A percentile compares a stretch with the other conserved stretches of the same genome.
phyloP scores from a whole-genome alignment of 2,113 vertebrate genomes.

The Nipponia nippon region DNA sequence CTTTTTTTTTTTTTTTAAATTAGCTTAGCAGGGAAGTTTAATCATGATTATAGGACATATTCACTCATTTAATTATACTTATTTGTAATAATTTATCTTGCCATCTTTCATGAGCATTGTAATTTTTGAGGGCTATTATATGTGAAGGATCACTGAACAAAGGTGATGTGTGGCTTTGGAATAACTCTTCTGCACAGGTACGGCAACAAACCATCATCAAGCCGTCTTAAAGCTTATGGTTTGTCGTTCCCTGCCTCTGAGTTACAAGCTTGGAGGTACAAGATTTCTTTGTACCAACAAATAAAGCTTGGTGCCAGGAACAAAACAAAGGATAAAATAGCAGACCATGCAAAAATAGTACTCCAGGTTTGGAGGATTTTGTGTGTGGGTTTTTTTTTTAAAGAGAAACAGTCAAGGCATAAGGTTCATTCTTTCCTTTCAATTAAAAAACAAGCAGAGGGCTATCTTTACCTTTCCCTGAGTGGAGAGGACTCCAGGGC shows the following conservation, averaged over 20 bases:
- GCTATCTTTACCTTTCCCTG: not conserved
- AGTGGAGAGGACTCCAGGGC: not conserved
- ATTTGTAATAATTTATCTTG: not conserved
- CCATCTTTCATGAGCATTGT: not conserved
- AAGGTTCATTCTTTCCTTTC: not conserved
- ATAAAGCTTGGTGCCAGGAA: not conserved
- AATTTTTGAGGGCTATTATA: not conserved
- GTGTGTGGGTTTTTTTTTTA: not conserved
- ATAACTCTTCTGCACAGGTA: not conserved
- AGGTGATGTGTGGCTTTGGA: not conserved
- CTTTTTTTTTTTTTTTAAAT: not conserved
- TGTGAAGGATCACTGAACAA: not conserved
- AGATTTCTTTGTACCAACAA: not conserved
- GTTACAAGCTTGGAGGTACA: not conserved
- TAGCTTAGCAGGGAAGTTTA: not conserved
- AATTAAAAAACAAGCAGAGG: not conserved
- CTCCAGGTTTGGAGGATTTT: not conserved
- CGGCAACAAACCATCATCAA: not conserved
- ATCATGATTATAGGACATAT: not conserved
- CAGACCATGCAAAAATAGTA: not conserved
- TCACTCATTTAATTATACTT: not conserved
- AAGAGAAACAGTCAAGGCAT: not conserved
- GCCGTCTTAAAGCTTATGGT: not conserved
- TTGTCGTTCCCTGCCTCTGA: not conserved
- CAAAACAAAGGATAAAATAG: not conserved